Base-by-base conservation (phyloP, 2,113 vertebrate species). In the Microtus richardsoni region DNA sequence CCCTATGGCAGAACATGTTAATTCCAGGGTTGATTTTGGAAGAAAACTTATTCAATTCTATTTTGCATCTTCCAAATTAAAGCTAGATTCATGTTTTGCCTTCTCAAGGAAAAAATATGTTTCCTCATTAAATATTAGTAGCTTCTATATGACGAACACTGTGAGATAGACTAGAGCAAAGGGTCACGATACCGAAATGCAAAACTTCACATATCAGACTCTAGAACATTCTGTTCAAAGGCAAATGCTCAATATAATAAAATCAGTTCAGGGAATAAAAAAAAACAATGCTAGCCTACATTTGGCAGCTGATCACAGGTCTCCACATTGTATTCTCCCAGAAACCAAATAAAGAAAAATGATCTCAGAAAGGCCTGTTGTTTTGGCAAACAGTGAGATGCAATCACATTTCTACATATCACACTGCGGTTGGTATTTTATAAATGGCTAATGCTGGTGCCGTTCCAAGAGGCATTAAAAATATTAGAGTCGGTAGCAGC, bases 381-480 rank as follows among this genome's bases (percentile, higher is more conserved):
- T 96, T 97, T 96, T 97, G 98, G 73, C 91, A 73, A 70, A 86
- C 1, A 44, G 85, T 1, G 94, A 92, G 97, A 98, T 16, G 89
- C 96, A 97, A 97, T 95, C 16, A 28, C 92, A 75, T 97, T 97
- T 95, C 95, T 98, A 91, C 97, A 98, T 98, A 97, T 98, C 98
- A 97, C 97, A 97, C 91, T 97, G 98, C 97, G 97, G 96, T 97
- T 98, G 98, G 97, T 98, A 91, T 96, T 97, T 96, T 94, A 96
- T 98, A 98, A 98, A 98, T 98, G 98, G 97, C 98, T 98, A 98
- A 98, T 97, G 97, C 96, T 98, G 98, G 98, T 98, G 95, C 24
- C 39, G 96, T 98, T 98, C 98, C 98, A 80, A 95, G 93, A 88
- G 94, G 94, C 98, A 96, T 95, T 90, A 97, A 80, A 95, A 97